Conservation (phyloP, 2,113 vertebrate species). For the Solea senegalensis region DNA sequence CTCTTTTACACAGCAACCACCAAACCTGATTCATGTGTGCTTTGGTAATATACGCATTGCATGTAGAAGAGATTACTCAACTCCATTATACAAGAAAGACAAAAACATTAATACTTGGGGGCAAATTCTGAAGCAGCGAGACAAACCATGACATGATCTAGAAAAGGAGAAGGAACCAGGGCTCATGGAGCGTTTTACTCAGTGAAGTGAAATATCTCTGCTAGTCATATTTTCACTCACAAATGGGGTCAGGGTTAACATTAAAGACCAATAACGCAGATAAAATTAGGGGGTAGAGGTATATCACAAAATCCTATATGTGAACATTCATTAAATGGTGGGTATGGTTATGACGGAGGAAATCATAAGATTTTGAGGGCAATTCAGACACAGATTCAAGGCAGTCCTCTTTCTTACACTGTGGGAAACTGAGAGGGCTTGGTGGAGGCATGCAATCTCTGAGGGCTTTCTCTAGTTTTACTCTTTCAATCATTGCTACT, state of each 20-base stretch:
- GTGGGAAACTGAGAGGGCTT: no score
- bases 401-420: no score
- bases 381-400: no score
- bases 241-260: neutral
- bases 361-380: no score
- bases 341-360: no score
- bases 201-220: conserved; percentile 11
- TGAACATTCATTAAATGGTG: no score
- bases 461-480: neutral
- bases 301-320: neutral
- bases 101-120: conserved; percentile 26
- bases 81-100: neutral
- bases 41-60: neutral
- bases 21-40: conserved; percentile 10
- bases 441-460: no score
- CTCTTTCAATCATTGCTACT: neutral
- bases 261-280: neutral
- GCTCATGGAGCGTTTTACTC: neutral
- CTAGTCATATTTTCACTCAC: conserved; percentile 6
- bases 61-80: neutral
- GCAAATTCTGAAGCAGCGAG: conserved; percentile 12
- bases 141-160: conserved; percentile 38
- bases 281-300: neutral
- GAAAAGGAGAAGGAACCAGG: conserved; percentile 21
- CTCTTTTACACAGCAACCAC: neutral